Base-by-base conservation (phyloP, 2,888 invertebrate species). In the Anoplius nigerrimus region DNA sequence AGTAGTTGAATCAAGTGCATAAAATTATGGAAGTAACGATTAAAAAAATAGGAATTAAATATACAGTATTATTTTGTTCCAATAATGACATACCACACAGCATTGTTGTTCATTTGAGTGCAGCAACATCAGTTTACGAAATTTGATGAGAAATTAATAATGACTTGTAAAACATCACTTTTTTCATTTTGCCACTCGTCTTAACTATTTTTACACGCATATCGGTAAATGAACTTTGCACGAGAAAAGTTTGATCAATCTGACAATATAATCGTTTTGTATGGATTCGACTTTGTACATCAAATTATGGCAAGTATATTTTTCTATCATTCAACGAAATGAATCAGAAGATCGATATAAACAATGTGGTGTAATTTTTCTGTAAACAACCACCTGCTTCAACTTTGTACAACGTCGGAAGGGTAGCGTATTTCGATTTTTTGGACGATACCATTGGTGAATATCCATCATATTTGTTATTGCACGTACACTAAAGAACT, bases 381-480 rank as follows among this genome's bases (percentile, higher is more conserved):
- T 13, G 51, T 64, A 65, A 58, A 68, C 64, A 72, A 75, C 71
- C 72, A 78, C 73, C 73, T 78, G 75, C 56, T 70, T 46, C 11
- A 46, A 60, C 2, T 8, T 42, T 43, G 11, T 8, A 16, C 15
- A 56, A 43, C n/a, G 20, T 21, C 3, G 13, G 2, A 2, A 45
- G 0, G 20, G 21, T 20, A 18, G 11, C 21, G 27, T 2, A 18
- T 18, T 20, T 13, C 3, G 15, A 56, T 43, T 18, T 13, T 18
- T 6, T 34, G 20, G 20, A 55, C 13, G 22, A 3, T 18, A 34
- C 27, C n/a, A 6, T 55, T 34, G n/a, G 34, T 15, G 11, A 3
- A 6, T 16, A n/a, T 27, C 3, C 4, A n/a, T 16, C 20, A 55
- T 5, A 15, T 34, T 18, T 3, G 42, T 51, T 13, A 11, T 11